Percentiles rank a stretch among this genome's conserved stretches.
These are phyloP conservation scores for Lordiphosa fenestrarum DNA, from an alignment of 2,888 invertebrate species.

Conservation along the genomic window DNA sequence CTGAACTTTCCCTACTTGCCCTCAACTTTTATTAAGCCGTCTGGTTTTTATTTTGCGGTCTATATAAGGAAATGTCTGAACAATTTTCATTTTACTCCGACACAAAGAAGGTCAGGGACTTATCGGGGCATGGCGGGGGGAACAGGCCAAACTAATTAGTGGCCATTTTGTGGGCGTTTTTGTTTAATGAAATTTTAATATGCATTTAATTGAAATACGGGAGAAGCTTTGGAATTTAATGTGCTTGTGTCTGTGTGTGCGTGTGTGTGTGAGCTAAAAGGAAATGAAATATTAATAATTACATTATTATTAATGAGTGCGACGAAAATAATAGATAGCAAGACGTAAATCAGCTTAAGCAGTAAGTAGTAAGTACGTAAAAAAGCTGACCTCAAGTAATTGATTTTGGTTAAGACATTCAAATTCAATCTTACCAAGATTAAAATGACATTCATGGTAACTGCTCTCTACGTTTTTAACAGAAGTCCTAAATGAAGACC, in stretches of 20 bases:
- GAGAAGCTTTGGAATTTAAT: constrained; percentile 1
- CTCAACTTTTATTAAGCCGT: constrained; percentile 60
- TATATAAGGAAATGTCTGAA: constrained; percentile 40
- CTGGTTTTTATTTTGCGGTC: constrained; percentile 37
- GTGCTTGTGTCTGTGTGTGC: neutral
- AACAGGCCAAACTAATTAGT: constrained; percentile 60
- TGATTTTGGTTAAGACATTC: too few species aligned
- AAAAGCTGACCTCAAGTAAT: too few species aligned
- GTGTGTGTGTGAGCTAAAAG: neutral
- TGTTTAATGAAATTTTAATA: constrained; percentile 66
- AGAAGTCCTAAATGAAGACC: too few species aligned
- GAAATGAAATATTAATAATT: constrained; percentile 13
- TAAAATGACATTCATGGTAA: too few species aligned
- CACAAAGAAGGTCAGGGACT: constrained; percentile 48
- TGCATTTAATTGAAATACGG: constrained; percentile 58
- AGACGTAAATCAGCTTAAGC: too few species aligned
- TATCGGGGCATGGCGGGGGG: constrained; percentile 10
- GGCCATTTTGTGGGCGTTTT: constrained; percentile 60
- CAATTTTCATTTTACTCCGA: constrained; percentile 27
- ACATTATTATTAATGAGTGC: constrained; percentile 4
- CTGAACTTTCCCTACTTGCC: constrained; percentile 28
- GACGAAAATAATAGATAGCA: too few species aligned
- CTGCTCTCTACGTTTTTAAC: too few species aligned
- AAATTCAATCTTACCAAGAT: too few species aligned
- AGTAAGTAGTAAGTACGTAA: too few species aligned